These are phyloP conservation scores for Matsumurasca onukii DNA, from an alignment of 1,140 invertebrate genomes.

Conservation along the genomic window DNA sequence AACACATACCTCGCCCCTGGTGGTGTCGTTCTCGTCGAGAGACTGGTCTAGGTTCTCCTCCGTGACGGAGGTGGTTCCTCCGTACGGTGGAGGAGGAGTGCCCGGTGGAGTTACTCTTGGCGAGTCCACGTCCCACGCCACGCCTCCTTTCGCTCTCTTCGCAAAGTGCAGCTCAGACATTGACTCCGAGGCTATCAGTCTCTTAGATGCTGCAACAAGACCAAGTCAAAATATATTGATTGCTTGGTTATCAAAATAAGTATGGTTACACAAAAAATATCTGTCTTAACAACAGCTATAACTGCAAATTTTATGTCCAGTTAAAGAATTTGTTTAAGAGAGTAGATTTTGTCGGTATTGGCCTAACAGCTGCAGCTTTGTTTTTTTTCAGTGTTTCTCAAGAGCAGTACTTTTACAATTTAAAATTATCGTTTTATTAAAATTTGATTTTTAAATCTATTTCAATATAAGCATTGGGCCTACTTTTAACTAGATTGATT, in stretches of 20 bases:
- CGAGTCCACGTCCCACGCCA: conserved; percentile 52
- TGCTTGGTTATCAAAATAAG: too few species aligned
- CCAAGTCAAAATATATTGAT: too few species aligned
- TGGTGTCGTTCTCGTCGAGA: conserved; percentile 31
- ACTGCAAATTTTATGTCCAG: too few species aligned
- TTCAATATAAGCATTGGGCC: too few species aligned
- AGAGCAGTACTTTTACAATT: too few species aligned
- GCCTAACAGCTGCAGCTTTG: too few species aligned
- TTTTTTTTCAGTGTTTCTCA: too few species aligned
- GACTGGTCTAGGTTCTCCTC: not conserved
- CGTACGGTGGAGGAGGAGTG: conserved; percentile 83
- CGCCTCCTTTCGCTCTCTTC: conserved; percentile 45
- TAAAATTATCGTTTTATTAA: too few species aligned
- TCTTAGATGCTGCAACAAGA: conserved; percentile 46
- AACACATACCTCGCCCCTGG: conserved; percentile 31
- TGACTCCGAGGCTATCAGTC: conserved; percentile 58
- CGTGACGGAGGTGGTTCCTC: not conserved
- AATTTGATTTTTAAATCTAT: too few species aligned
- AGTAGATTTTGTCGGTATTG: not conserved
- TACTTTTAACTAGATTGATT: too few species aligned
- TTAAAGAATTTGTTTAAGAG: not conserved
- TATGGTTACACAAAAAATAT: too few species aligned
- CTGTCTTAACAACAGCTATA: too few species aligned
- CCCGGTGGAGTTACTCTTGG: conserved; percentile 70
- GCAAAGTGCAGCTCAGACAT: conserved; percentile 57